These are phyloP conservation scores for Quiscalus mexicanus DNA, from an alignment of 2,113 vertebrate species.

Conservation along the genomic window DNA sequence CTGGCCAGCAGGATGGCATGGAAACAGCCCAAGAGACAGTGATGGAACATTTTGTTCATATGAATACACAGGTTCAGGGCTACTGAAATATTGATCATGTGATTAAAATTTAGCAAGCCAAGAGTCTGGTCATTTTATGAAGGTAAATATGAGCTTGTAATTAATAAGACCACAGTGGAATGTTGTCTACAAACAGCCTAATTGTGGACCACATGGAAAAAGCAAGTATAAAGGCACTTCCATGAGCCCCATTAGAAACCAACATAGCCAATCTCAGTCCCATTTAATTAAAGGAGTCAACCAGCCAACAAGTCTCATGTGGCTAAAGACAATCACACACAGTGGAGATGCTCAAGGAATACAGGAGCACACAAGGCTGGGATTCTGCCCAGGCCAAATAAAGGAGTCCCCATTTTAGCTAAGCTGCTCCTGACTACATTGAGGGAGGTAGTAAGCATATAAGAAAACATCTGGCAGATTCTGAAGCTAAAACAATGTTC, in stretches of 20 bases:
- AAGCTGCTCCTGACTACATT: conserved; percentile 18
- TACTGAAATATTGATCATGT: background rate
- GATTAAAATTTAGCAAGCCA: background rate
- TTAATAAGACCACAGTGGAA: background rate
- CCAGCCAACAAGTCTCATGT: background rate
- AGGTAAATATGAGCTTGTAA: background rate
- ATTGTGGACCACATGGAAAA: background rate
- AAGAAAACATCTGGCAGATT: conserved; percentile 62
- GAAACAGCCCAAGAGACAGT: background rate
- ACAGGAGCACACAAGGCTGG: background rate
- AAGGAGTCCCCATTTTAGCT: background rate
- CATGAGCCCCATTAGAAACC: background rate
- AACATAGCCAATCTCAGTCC: background rate
- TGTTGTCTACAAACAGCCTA: background rate
- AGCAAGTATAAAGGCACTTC: background rate
- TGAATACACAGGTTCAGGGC: background rate
- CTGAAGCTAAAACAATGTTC: conserved; percentile 63
- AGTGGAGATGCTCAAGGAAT: background rate
- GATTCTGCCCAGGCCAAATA: background rate
- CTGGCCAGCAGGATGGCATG: background rate
- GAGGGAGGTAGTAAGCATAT: conserved; percentile 18
- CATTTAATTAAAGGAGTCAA: background rate
- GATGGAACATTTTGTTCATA: background rate
- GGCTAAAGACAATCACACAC: background rate
- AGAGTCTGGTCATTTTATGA: background rate